phyloP scores from a whole-genome alignment of 37 sponge, comb jelly and placozoan genomes.

The Diacarnus erythraeanus region DNA sequence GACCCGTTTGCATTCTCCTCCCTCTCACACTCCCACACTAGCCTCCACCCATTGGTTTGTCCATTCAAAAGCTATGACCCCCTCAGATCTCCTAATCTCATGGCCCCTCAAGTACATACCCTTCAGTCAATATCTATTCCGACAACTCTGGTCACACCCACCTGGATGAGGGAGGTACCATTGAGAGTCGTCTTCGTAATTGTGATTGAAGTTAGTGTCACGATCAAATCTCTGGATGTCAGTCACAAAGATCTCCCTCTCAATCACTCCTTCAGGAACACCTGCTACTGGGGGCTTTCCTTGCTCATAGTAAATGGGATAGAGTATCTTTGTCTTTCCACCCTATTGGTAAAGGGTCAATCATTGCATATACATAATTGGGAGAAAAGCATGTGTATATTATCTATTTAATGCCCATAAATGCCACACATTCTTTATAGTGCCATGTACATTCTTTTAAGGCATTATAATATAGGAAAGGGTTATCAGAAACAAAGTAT shows the following conservation, averaged over 20 bases:
- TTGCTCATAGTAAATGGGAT: slow-evolving; percentile 75
- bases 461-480: neutral
- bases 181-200: slow-evolving; percentile 79
- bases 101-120: too few species aligned
- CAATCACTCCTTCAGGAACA: slow-evolving; percentile 60
- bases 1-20: too few species aligned
- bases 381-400: too few species aligned
- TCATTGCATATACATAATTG: neutral
- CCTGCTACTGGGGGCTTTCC: slow-evolving; percentile 53
- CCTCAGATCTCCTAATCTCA: too few species aligned
- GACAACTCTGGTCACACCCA: too few species aligned
- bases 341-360: slow-evolving; percentile 16
- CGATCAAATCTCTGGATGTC: slow-evolving; percentile 68
- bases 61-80: too few species aligned
- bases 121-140: too few species aligned
- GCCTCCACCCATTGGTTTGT: too few species aligned
- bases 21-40: too few species aligned
- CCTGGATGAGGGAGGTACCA: slow-evolving; percentile 95
- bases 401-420: too few species aligned
- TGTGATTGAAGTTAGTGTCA: slow-evolving; percentile 42
- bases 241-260: slow-evolving; percentile 76
- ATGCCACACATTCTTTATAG: too few species aligned
- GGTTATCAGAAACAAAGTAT: too few species aligned
- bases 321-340: slow-evolving; percentile 81
- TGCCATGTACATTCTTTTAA: neutral